Base-by-base conservation (phyloP, 2,113 vertebrate species). In the Speoplatyrhinus poulsoni region DNA sequence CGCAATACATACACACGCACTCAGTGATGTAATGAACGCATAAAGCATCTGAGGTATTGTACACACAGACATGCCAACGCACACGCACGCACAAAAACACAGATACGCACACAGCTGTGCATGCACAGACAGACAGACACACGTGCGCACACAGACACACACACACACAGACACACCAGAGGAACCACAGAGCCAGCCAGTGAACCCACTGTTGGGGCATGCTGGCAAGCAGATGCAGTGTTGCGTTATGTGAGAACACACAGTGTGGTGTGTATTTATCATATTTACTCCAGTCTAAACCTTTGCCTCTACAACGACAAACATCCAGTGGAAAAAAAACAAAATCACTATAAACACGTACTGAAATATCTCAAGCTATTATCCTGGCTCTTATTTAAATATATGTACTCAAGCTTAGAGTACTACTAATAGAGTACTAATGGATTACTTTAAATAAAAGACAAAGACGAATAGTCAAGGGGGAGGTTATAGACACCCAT, bases 221-320 rank as follows among this genome's bases (percentile, higher is more conserved):
- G 62, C 4, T 12, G 64, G 68, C 47, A 58, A 65, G 76, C 65
- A 72, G 72, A 72, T 69, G 46, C 69, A 17, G 50, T 55, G 56
- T 49, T 58, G 65, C 78, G 70, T 73, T 73, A 83, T 67, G 73
- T 74, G 60, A 69, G 69, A 67, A 65, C 62, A 33, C 62, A 69
- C 56, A 67, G 47, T 66, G 62, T 72, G 77, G 75, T 77, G 70
- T 85, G 80, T 83, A 75, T 86, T 87, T 82, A 79, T 87, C 83
- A 77, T 71, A 67, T 80, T 85, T 80, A 72, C 65, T 75, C 52
- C 56, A 62, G 73, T 77, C 69, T 70, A 77, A 12, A 56, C 62
- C 63, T 63, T 6, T 46, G 70, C 62, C 75, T 68, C 69, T 17
- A 57, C 63, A 26, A 26, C 2, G 26, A 13, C 36, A 41, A 41